Percentiles rank a stretch among this genome's conserved stretches.
Evolutionary conservation across 2,888 invertebrate genomes (phyloP).

Genomic region (Plemyria rubiginata): DNA sequence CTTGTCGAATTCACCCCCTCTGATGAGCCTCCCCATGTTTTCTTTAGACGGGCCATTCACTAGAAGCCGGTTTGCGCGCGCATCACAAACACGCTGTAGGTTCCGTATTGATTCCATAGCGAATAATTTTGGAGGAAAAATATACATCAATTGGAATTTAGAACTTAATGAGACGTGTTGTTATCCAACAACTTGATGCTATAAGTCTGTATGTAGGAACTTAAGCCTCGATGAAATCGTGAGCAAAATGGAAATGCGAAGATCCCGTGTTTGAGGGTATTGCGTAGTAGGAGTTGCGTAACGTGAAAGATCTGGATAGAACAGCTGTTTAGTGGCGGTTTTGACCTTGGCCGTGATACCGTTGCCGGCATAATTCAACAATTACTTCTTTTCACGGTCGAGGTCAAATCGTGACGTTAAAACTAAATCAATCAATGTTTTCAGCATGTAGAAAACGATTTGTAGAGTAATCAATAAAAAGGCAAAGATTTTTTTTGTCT

Average conservation of each 20-base stretch:
- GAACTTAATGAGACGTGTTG: neutral
- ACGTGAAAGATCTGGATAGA: conserved; percentile 47
- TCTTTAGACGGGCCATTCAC: conserved; percentile 77
- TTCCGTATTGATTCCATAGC: conserved; percentile 72
- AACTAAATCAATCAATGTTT: neutral
- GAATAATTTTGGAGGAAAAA: conserved; percentile 51
- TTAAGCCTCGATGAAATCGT: conserved; percentile 11
- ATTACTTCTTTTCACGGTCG: conserved; percentile 73
- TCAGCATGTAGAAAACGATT: neutral
- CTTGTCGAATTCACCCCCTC: conserved; percentile 68
- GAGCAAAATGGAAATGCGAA: conserved; percentile 15
- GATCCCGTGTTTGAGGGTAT: conserved; percentile 26
- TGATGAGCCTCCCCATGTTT: conserved; percentile 59
- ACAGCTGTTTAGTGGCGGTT: conserved; percentile 58
- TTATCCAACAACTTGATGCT: conserved; percentile 7
- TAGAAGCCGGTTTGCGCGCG: conserved; percentile 72
- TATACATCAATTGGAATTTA: conserved; percentile 7
- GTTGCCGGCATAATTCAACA: conserved; percentile 73
- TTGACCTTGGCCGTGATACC: conserved; percentile 79
- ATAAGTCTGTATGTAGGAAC: neutral
- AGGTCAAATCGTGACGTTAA: conserved; percentile 58
- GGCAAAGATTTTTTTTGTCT: neutral
- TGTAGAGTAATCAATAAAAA: neutral
- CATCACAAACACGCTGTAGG: conserved; percentile 63
- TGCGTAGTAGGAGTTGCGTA: conserved; percentile 41